phyloP scores from a whole-genome alignment of 2,113 vertebrate genomes.

The Pseudorasbora parva region DNA sequence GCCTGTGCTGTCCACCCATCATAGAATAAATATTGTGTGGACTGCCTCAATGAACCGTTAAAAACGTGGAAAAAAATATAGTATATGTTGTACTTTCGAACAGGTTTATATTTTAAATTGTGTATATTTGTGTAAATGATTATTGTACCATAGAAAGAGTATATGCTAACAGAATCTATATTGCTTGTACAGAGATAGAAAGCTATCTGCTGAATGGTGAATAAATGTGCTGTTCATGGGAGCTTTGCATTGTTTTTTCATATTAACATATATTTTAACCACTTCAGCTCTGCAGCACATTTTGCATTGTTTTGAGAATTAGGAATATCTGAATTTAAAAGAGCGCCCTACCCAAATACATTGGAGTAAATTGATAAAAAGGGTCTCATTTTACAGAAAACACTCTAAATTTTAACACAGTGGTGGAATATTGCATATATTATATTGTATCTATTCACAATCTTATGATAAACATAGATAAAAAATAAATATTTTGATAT shows the following conservation, averaged over 20 bases:
- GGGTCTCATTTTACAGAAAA: too few relatives aligned
- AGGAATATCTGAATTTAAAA: too few relatives aligned
- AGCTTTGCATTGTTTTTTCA: background rate
- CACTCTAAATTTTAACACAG: too few relatives aligned
- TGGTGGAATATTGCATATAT: too few relatives aligned
- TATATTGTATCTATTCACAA: too few relatives aligned
- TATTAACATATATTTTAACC: background rate
- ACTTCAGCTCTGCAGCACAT: too few relatives aligned
- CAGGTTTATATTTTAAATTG: constrained; percentile 52
- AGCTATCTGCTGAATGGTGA: constrained; percentile 54
- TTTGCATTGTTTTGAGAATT: too few relatives aligned
- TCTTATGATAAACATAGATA: too few relatives aligned
- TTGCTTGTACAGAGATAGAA: constrained; percentile 58
- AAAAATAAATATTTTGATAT: too few relatives aligned
- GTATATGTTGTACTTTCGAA: constrained; percentile 54
- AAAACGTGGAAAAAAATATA: background rate
- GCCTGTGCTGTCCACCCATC: constrained; percentile 38
- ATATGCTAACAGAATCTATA: constrained; percentile 58
- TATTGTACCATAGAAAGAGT: constrained; percentile 62
- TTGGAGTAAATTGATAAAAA: too few relatives aligned
- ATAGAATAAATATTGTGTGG: constrained; percentile 29
- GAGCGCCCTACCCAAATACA: too few relatives aligned
- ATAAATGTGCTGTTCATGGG: constrained; percentile 56
- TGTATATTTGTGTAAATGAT: constrained; percentile 61
- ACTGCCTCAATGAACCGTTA: constrained; percentile 48